Evolutionary conservation across 2,888 invertebrate species (phyloP), one percentile per base, ranked within the genome.

Genomic region (Tipula lateralis): DNA sequence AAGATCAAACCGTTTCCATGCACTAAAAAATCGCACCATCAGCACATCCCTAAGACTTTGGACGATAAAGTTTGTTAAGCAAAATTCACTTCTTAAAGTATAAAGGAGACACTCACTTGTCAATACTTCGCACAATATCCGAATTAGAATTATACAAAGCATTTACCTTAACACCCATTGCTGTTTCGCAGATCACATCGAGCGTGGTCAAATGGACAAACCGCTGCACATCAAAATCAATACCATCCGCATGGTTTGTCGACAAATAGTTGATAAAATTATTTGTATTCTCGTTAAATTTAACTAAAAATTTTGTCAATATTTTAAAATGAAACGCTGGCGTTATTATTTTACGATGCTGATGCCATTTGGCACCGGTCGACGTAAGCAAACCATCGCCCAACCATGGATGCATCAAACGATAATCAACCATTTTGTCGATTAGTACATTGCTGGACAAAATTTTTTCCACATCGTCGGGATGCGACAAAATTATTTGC

Each of bases 321-420:
- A 92, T 90, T 85, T 91, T 90, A 85, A 91, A 91, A 86, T 92
- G 92, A 87, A 92, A 92, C 0, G 92, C 89, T 0, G 92, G 91
- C 0, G 91, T 92, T 29, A 92, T 91, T 87, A 92, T 89, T 88
- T 91, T 92, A 36, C 92, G 89, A 86, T 91, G 91, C n/a, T 89
- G 89, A 66, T 89, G 88, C 92, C 92, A 92, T 86, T 91, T 91
- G 13, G 13, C n/a, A 16, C 82, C 82, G 3, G 30, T 87, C 39
- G 91, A 89, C 19, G 91, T 91, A 0, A 92, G 87, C 0, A 92
- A 87, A 0, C 92, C 92, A 6, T 89, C 86, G 1, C 91, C 92
- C 80, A 92, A 87, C 92, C 92, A 92, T 1, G 91, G 90, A 85
- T 88, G 87, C 0, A 91, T 83, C 66, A 89, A 87, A 0, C 89